Base-by-base conservation (phyloP, 2,797 vertebrate species). In the Catamblyrhynchus diadema region DNA sequence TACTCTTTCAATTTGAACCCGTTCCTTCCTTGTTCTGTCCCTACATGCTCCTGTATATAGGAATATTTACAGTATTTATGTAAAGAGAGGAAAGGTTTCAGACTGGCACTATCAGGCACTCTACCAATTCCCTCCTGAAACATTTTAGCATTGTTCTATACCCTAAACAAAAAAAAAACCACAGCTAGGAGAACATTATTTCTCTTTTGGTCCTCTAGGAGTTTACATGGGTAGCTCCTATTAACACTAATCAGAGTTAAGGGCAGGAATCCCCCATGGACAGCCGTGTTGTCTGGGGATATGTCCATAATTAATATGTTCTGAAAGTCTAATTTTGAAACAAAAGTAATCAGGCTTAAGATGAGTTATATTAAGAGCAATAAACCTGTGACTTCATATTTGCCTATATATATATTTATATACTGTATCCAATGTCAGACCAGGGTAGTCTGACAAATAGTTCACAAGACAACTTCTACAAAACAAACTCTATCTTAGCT, bases 301-400 rank as follows among this genome's bases (percentile, higher is more conserved):
- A 61, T 24, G 56, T 66, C 90, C 72, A 93, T 93, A 96, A 96
- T 90, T 82, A 97, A 96, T 65, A 64, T 45, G 28, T 80, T 94
- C 81, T 91, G 48, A 65, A 50, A 95, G 37, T 77, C 77, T 96
- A 95, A 94, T 92, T 96, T 84, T 90, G 42, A 88, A 95, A 71
- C 57, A 92, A 95, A 90, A 90, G 81, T 95, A 90, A 90, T 87
- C 80, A 90, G 91, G 80, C 64, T 96, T 91, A 84, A 92, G 85
- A 86, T 50, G 62, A 91, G 88, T 86, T 95, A 90, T 94, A 96
- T 91, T 95, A 91, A 90, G 90, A 84, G 14, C 60, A 88, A 84
- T 33, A 91, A 91, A 93, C 15, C 62, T 90, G 75, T 81, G 48
- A 84, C 77, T 88, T 73, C 66, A 75, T 96, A 80, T 88, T 92